phyloP scores from a whole-genome alignment of 2,113 vertebrate genomes.

The Gobio gobio region DNA sequence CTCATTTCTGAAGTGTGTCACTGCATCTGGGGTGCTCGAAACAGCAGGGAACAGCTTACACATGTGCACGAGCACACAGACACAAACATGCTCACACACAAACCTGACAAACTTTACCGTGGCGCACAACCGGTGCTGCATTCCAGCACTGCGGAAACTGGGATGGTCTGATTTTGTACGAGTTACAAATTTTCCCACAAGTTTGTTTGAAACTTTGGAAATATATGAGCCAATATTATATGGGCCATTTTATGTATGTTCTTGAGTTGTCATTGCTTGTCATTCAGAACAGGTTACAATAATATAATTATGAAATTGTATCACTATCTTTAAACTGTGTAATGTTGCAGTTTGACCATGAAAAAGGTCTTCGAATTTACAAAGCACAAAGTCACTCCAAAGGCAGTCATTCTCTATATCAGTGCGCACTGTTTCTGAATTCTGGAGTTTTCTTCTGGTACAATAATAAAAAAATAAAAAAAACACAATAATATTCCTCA shows the following conservation, averaged over 20 bases:
- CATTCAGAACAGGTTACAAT: neutral
- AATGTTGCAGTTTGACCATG: too few relatives aligned
- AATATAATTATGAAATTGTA: too few relatives aligned
- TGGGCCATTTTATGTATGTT: neutral
- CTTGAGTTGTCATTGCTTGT: neutral
- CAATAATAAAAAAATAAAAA: too few relatives aligned
- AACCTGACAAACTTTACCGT: conserved; percentile 12
- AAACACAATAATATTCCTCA: too few relatives aligned
- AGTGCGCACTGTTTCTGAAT: too few relatives aligned
- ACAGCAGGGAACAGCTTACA: conserved; percentile 38
- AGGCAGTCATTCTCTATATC: too few relatives aligned
- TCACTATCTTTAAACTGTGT: too few relatives aligned
- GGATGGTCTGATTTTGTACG: conserved; percentile 20
- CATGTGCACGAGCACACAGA: neutral
- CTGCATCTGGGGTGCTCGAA: conserved; percentile 57
- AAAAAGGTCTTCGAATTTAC: too few relatives aligned
- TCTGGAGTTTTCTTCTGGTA: too few relatives aligned
- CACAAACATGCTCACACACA: conserved; percentile 3
- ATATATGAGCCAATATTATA: neutral
- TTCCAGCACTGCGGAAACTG: conserved; percentile 25
- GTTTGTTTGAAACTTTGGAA: neutral
- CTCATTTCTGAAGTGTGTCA: conserved; percentile 73
- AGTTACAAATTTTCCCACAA: neutral
- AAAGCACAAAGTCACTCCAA: too few relatives aligned
- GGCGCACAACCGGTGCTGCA: neutral